Evolutionary conservation across 2,797 vertebrate genomes (phyloP), one percentile per base, ranked within the genome.

Genomic region (Caiman crocodilus): DNA sequence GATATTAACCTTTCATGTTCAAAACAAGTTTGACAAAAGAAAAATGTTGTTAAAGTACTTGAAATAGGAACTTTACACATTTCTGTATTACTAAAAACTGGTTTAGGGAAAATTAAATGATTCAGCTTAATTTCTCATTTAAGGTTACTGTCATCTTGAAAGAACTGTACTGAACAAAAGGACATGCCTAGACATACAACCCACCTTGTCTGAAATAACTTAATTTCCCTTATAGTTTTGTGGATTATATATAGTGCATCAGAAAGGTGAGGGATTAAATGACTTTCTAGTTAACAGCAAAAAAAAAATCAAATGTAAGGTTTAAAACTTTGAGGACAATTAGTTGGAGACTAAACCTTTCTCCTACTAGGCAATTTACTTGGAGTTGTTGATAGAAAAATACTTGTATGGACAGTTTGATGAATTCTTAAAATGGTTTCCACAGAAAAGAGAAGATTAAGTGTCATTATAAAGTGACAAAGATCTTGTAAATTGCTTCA

Each of bases 41-140:
- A 92, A 79, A 92, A 83, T 88, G 32, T 20, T 73, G 23, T 65
- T 84, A 92, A 92, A 2, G 61, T 77, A 81, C 92, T 89, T 93
- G 86, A 92, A 92, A 86, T 80, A 90, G 14, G 16, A 23, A 74
- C 89, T 84, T 94, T 65, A 92, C 56, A 30, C 88, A 65, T 93
- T 94, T 94, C 81, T 94, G 76, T 92, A 80, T 89, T 94, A 80
- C 75, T 83, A 79, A 93, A 76, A 42, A 92, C 78, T 64, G 90
- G 61, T 89, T 91, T 76, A 87, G 69, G 35, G 69, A 93, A 94
- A 95, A 88, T 82, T 35, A 90, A 93, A 79, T 85, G 15, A 42
- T 7, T 73, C 42, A 71, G 6, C 21, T 26, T 73, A 80, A 50
- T 86, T 92, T 89, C 76, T 89, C 76, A 82, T 64, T 83, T 94